Conservation (phyloP, 2,113 vertebrate species). For the Pluvianellus socialis region DNA sequence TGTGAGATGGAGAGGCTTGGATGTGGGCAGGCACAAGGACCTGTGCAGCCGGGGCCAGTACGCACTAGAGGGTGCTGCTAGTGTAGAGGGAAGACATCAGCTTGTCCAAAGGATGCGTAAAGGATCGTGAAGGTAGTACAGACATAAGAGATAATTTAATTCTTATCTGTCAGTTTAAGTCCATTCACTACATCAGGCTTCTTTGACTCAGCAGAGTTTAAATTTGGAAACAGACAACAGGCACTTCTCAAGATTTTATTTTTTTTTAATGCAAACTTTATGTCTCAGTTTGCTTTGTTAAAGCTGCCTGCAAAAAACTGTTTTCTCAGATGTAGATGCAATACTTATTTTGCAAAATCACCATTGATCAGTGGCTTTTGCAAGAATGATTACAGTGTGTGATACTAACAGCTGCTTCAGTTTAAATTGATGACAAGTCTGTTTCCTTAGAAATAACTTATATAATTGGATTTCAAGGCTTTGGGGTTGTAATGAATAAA, state of each 20-base stretch:
- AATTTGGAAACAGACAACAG: neutral
- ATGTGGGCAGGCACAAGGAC: neutral
- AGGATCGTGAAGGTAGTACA: neutral
- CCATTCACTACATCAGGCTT: neutral
- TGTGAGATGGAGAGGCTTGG: neutral
- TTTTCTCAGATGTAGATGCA: neutral
- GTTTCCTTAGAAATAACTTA: neutral
- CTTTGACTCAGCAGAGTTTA: neutral
- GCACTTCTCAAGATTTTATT: neutral
- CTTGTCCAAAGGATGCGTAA: neutral
- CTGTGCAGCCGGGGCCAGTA: neutral
- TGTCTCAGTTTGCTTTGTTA: neutral
- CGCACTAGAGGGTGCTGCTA: neutral
- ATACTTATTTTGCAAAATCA: neutral
- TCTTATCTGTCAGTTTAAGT: neutral
- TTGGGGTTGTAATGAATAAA: neutral
- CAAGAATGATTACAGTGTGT: neutral
- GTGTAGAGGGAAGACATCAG: neutral
- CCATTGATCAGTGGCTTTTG: neutral
- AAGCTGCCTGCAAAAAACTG: neutral
- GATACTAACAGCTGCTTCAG: neutral
- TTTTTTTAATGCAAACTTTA: neutral
- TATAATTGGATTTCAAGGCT: neutral
- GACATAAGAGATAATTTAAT: neutral
- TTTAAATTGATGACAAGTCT: neutral